Evolutionary conservation across 2,113 vertebrate genomes (phyloP).

Genomic region (Galemys pyrenaicus): DNA sequence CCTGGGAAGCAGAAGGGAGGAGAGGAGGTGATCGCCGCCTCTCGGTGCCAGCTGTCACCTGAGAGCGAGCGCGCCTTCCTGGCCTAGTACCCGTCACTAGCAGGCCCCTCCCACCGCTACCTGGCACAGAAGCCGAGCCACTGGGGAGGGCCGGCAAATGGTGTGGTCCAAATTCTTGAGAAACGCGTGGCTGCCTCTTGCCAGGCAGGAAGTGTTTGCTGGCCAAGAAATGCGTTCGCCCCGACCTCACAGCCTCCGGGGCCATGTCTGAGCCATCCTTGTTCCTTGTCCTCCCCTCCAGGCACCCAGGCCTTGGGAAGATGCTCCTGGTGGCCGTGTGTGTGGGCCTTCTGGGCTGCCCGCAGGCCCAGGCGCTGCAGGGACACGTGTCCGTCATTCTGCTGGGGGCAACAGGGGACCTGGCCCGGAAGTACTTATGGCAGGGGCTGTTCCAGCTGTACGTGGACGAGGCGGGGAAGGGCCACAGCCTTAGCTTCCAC

Average conservation of each 20-base stretch:
- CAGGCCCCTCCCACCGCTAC: too few species aligned
- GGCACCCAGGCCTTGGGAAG: slow-evolving; percentile 13
- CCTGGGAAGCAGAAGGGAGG: neutral
- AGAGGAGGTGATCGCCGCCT: accelerated
- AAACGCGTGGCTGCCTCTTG: neutral
- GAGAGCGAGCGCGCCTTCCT: neutral
- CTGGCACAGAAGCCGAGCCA: neutral
- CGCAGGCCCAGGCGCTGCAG: slow-evolving; percentile 72
- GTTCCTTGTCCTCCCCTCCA: slow-evolving; percentile 39
- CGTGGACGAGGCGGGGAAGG: slow-evolving; percentile 86
- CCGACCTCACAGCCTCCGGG: accelerated
- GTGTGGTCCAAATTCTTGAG: neutral
- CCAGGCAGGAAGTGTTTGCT: slow-evolving; percentile 48
- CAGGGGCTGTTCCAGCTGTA: slow-evolving; percentile 96
- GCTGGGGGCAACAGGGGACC: slow-evolving; percentile 94
- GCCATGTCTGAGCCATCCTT: slow-evolving; percentile 6
- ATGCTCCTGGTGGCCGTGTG: slow-evolving; percentile 84
- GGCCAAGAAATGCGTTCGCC: neutral
- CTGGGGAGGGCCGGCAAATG: neutral
- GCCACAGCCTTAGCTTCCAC: slow-evolving; percentile 93
- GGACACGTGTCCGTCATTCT: slow-evolving; percentile 93
- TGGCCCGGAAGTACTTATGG: slow-evolving; percentile 97
- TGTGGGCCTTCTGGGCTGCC: slow-evolving; percentile 79
- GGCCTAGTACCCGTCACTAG: too few species aligned
- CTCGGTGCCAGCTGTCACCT: accelerated